A percentile compares a stretch with the other conserved stretches of the same genome.
These are phyloP conservation scores for Lasiurus cinereus DNA, from an alignment of 2,113 vertebrate genomes.

Conservation along the genomic window DNA sequence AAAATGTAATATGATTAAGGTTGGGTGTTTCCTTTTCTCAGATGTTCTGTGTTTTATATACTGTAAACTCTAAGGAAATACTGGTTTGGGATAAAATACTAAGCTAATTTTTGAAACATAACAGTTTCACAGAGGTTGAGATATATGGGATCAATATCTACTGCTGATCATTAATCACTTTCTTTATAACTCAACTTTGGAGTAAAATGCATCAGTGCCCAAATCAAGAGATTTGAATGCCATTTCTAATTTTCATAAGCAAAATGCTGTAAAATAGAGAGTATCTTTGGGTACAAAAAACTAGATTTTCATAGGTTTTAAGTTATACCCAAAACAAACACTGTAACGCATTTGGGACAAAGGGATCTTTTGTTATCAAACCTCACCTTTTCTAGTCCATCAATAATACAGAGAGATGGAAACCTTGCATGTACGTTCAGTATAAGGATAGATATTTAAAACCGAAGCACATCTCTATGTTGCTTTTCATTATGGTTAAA, in stretches of 20 bases:
- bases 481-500: background rate
- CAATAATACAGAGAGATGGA: background rate
- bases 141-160: background rate
- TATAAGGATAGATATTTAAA: background rate
- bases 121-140: background rate
- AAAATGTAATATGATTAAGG: background rate
- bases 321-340: background rate
- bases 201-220: background rate
- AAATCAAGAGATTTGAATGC: conserved; percentile 26
- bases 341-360: background rate
- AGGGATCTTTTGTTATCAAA: background rate
- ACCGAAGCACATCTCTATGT: background rate
- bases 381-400: background rate
- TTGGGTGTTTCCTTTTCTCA: conserved; percentile 7
- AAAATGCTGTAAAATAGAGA: conserved; percentile 59
- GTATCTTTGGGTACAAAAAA: conserved; percentile 36
- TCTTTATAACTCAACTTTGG: conserved; percentile 1
- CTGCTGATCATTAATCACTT: background rate
- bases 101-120: conserved; percentile 30
- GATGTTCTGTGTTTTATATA: background rate
- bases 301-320: background rate
- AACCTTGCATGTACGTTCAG: background rate
- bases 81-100: background rate
- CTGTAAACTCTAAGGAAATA: background rate
- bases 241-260: background rate